A percentile compares a stretch with the other conserved stretches of the same genome.
phyloP scores from a whole-genome alignment of 2,888 invertebrate genomes.

The Eumerus sabulonum region DNA sequence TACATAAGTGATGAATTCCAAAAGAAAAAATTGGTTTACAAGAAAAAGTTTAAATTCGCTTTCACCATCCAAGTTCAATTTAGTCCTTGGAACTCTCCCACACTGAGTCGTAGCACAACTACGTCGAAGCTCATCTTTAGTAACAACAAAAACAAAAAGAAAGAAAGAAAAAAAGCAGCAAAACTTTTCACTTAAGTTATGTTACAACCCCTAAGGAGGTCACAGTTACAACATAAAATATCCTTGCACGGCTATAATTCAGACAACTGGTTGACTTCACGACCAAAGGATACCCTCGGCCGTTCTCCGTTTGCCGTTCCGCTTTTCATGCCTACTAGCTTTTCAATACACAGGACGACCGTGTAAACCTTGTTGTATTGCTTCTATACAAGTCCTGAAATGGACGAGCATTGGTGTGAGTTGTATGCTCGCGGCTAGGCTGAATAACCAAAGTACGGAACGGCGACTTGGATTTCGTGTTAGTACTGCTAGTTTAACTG shows the following conservation, averaged over 20 bases:
- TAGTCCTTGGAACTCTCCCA: conserved; percentile 10
- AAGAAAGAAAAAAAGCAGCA: conserved; percentile 44
- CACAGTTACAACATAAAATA: conserved; percentile 67
- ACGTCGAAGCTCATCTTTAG: conserved; percentile 18
- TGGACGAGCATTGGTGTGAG: not conserved
- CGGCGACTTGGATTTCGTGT: conserved; percentile 15
- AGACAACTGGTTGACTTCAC: conserved; percentile 62
- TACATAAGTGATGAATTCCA: conserved; percentile 21
- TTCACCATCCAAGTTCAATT: conserved; percentile 4
- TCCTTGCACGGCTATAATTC: conserved; percentile 63
- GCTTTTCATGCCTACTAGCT: not conserved
- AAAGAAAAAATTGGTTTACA: conserved; percentile 6
- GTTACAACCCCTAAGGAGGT: conserved; percentile 66
- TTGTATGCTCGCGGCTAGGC: conserved; percentile 40
- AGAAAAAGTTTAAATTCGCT: conserved; percentile 41
- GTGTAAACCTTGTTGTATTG: conserved; percentile 37
- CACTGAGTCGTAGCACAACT: not conserved
- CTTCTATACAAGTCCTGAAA: conserved; percentile 1
- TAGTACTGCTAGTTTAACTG: conserved; percentile 42
- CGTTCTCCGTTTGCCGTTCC: too few relatives aligned
- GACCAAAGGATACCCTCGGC: conserved; percentile 52
- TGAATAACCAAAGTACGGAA: conserved; percentile 47
- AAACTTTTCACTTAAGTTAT: conserved; percentile 68
- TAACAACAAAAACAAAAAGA: too few relatives aligned
- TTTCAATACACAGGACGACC: conserved; percentile 47